Evolutionary conservation across 2,797 vertebrate genomes (phyloP).

Genomic region (Sorex maritimensis): DNA sequence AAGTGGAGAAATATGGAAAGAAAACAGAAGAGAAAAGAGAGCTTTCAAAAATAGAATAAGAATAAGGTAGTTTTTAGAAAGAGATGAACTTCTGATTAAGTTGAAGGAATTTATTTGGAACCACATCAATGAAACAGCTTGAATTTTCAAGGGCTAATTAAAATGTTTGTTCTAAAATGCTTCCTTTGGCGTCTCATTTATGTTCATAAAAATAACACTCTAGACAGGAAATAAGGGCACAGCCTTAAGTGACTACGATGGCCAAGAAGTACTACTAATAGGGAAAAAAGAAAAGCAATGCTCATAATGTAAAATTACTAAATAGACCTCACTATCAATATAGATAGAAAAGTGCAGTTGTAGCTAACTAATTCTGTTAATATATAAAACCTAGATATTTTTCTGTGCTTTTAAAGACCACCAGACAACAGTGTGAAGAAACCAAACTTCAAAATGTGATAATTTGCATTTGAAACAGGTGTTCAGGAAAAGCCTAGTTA

Average conservation of each 20-base stretch:
- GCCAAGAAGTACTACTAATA: not conserved
- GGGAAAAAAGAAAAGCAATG: too few relatives aligned
- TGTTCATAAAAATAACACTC: conserved; percentile 10
- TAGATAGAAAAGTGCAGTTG: not conserved
- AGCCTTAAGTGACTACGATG: not conserved
- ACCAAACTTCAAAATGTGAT: not conserved
- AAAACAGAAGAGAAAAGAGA: not conserved
- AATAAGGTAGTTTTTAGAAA: not conserved
- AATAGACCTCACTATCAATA: not conserved
- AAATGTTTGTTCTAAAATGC: conserved; percentile 57
- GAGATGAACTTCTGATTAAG: conserved; percentile 50
- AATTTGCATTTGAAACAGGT: conserved; percentile 11
- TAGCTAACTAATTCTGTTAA: conserved; percentile 7
- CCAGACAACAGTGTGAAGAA: not conserved
- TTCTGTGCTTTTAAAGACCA: conserved; percentile 17
- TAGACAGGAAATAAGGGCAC: conserved; percentile 11
- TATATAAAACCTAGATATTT: not conserved
- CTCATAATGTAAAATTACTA: conserved; percentile 9
- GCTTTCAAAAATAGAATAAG: too few relatives aligned
- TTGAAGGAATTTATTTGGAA: not conserved
- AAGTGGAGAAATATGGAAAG: not conserved
- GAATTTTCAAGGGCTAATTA: conserved; percentile 53
- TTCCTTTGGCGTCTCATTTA: conserved; percentile 29
- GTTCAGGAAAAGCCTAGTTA: conserved; percentile 20
- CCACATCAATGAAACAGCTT: conserved; percentile 15